Conservation (phyloP, 2,113 vertebrate species). For the Isichthys henryi region DNA sequence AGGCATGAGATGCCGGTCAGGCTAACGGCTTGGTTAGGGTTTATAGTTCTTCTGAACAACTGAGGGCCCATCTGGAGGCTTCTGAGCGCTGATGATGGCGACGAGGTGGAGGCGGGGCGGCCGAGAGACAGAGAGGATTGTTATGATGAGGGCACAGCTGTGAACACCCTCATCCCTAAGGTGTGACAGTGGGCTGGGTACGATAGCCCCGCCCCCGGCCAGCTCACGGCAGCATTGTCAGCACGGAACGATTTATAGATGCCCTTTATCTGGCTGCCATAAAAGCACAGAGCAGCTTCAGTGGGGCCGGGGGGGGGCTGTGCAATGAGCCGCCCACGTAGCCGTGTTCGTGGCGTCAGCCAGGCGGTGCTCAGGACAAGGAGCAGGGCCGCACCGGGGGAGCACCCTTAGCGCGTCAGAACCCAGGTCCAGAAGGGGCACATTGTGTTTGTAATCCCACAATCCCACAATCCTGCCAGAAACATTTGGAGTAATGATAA, state of each 20-base stretch:
- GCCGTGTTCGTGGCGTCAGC: background rate
- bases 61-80: background rate
- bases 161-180: background rate
- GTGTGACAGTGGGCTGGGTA: background rate
- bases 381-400: background rate
- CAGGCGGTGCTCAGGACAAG: background rate
- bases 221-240: background rate
- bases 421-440: background rate
- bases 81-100: background rate
- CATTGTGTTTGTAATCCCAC: too few relatives aligned
- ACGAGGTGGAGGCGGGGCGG: too few relatives aligned
- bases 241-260: background rate
- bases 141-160: background rate
- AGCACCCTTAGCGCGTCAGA: background rate
- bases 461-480: background rate
- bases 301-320: background rate
- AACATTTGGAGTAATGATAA: background rate
- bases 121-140: background rate
- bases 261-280: background rate
- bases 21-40: too few relatives aligned
- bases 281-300: background rate
- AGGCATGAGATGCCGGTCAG: too few relatives aligned
- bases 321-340: background rate
- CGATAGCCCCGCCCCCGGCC: background rate
- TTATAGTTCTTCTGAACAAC: background rate